Conservation (phyloP, 2,113 vertebrate genomes). For the Anser brachyrhynchus region DNA sequence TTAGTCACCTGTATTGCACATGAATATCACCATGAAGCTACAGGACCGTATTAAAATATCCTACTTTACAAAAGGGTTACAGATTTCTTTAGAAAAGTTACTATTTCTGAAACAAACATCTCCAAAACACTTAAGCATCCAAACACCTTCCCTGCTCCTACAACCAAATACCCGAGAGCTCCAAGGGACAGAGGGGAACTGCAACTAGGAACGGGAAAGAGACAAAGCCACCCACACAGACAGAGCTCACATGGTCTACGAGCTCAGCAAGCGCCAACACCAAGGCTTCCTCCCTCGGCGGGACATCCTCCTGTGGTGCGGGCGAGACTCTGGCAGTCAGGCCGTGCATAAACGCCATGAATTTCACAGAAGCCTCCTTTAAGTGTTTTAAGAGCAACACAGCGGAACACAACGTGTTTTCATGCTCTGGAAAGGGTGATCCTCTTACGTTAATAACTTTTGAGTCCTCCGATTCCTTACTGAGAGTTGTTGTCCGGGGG, state of each 20-base stretch:
- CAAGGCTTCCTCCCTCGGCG: accelerated
- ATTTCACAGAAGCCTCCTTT: neutral
- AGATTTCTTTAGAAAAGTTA: neutral
- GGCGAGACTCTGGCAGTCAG: neutral
- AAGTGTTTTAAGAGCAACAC: accelerated
- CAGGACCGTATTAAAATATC: neutral
- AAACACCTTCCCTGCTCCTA: neutral
- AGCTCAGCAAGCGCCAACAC: neutral
- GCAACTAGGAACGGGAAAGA: no score
- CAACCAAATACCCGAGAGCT: accelerated
- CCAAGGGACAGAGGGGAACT: accelerated
- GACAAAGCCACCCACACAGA: accelerated
- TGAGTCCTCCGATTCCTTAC: neutral
- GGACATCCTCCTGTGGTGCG: neutral
- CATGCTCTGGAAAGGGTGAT: accelerated
- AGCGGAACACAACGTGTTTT: accelerated
- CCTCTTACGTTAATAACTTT: neutral
- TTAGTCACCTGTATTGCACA: neutral
- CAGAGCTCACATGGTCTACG: neutral
- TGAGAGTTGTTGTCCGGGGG: neutral
- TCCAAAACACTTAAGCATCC: neutral
- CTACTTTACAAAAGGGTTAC: neutral
- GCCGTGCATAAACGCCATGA: neutral
- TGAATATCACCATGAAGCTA: neutral
- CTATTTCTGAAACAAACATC: neutral